A percentile compares a stretch with the other conserved stretches of the same genome.
Conservation (phyloP, 2,888 invertebrate genomes). For the Caenorhabditis zanzibari region DNA sequence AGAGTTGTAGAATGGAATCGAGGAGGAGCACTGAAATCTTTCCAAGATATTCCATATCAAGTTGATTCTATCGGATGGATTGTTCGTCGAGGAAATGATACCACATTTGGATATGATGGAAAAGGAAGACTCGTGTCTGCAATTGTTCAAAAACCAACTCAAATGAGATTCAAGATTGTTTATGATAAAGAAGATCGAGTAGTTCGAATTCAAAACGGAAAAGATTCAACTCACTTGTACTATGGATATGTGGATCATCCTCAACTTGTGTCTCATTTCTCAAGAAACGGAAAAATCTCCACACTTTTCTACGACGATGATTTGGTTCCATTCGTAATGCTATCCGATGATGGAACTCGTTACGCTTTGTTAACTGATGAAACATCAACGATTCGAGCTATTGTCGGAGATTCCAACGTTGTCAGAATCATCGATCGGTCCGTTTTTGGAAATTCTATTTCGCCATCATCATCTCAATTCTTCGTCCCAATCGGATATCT, state of each 20-base stretch:
- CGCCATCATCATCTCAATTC: conserved; percentile 16
- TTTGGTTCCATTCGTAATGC: conserved; percentile 57
- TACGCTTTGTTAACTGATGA: conserved; percentile 60
- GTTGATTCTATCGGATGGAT: conserved; percentile 59
- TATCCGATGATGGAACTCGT: conserved; percentile 57
- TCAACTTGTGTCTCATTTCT: conserved; percentile 67
- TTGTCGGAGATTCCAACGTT: conserved; percentile 51
- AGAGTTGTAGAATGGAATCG: conserved; percentile 65
- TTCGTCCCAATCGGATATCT: conserved; percentile 68
- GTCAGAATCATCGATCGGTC: conserved; percentile 37
- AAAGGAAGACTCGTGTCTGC: conserved; percentile 58
- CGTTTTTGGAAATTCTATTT: conserved; percentile 47
- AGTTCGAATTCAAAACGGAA: conserved; percentile 38
- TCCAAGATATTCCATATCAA: conserved; percentile 57
- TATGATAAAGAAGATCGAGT: conserved; percentile 54
- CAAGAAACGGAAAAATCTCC: conserved; percentile 53
- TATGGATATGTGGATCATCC: conserved; percentile 62
- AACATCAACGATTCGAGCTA: conserved; percentile 40
- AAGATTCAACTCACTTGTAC: conserved; percentile 46
- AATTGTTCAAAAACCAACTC: neutral
- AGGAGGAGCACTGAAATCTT: conserved; percentile 67
- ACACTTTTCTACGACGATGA: conserved; percentile 68
- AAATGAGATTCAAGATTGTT: conserved; percentile 3
- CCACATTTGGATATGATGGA: conserved; percentile 65
- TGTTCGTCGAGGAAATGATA: conserved; percentile 22